Conservation (phyloP, 2,113 vertebrate species). For the Elgaria multicarinata region DNA sequence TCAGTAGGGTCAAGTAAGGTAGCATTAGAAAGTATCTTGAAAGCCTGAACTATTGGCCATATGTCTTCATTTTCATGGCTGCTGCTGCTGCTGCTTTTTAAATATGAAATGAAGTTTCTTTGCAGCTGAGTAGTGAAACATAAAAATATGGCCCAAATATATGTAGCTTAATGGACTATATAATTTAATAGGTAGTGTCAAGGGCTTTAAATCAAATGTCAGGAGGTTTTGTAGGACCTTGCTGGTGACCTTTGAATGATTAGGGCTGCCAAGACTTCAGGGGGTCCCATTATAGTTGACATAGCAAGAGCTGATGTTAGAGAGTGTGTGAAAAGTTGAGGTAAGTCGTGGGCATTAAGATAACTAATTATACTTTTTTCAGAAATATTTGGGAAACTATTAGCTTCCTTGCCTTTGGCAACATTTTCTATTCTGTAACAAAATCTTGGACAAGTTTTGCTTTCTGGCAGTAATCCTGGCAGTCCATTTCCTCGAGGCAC, state of each 20-base stretch:
- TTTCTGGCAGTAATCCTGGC: constrained; percentile 7
- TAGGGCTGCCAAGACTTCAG: constrained; percentile 11
- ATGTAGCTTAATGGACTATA: constrained; percentile 7
- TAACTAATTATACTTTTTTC: constrained; percentile 21
- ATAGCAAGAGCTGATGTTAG: neutral
- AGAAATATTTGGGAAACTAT: constrained; percentile 31
- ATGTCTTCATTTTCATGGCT: neutral
- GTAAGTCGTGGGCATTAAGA: constrained; percentile 16
- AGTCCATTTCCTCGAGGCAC: neutral
- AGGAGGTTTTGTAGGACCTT: constrained; percentile 15
- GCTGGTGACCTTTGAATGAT: constrained; percentile 19
- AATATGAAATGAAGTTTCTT: neutral
- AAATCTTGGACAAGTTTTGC: constrained; percentile 10
- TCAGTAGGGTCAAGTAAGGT: constrained; percentile 3
- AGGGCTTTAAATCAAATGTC: constrained; percentile 10
- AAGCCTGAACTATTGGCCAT: neutral
- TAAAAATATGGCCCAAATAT: neutral
- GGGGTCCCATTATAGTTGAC: neutral
- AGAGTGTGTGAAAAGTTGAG: neutral
- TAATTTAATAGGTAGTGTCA: constrained; percentile 10
- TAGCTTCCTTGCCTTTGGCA: constrained; percentile 25
- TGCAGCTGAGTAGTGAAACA: neutral
- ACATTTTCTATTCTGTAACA: constrained; percentile 22
- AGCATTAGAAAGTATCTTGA: neutral
- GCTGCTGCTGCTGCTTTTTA: neutral